Conservation (phyloP, 1,140 invertebrate species). For the Tetranychus urticae region DNA sequence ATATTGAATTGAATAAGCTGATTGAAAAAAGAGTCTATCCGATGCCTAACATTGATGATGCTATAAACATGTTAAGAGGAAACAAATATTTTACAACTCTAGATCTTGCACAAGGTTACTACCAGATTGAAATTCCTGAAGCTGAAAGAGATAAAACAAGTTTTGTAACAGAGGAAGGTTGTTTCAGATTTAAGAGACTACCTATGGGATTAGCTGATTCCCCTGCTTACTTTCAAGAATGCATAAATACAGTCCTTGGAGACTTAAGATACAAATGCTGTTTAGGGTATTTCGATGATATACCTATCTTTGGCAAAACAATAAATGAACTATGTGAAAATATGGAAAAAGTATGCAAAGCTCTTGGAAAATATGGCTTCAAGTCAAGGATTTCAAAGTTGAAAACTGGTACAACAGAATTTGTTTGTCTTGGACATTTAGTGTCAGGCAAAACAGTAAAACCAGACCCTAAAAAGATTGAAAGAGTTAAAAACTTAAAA, state of each 20-base stretch:
- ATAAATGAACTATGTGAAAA: neutral
- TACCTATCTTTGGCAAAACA: conserved; percentile 14
- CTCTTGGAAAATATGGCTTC: conserved; percentile 7
- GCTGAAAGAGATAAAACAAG: neutral
- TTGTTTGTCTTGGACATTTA: conserved; percentile 18
- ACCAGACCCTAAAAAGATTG: conserved; percentile 12
- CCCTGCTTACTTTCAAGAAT: neutral
- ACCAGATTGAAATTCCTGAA: conserved; percentile 2
- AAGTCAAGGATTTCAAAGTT: conserved; percentile 19
- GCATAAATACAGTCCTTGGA: neutral
- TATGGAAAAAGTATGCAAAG: conserved; percentile 5
- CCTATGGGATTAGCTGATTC: neutral
- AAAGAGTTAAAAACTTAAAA: neutral
- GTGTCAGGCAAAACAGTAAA: conserved; percentile 9
- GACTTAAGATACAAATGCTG: neutral
- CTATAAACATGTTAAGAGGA: neutral
- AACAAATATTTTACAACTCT: conserved; percentile 1
- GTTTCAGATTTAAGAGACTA: neutral
- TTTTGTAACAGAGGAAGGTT: neutral
- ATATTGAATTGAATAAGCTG: conserved; percentile 19
- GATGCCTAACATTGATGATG: conserved; percentile 21
- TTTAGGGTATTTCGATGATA: conserved; percentile 16
- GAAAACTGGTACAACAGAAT: conserved; percentile 16
- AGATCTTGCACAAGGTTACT: conserved; percentile 9
- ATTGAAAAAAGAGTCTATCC: conserved; percentile 26